Base-by-base conservation (phyloP, 35 echinoderm and acorn worm genomes). In the Anneissia japonica region DNA sequence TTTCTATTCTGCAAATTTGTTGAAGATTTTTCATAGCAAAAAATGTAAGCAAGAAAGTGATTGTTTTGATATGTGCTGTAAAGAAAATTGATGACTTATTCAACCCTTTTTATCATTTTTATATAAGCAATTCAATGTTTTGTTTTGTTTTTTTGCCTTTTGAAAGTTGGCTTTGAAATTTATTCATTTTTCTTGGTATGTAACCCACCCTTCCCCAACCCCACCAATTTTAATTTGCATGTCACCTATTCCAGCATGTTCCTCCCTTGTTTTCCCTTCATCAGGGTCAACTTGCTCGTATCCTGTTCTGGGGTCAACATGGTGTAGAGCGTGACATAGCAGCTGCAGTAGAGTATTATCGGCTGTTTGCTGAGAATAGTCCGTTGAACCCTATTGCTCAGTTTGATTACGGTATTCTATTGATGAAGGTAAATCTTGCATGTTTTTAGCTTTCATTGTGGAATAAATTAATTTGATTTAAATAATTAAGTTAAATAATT, bases 301-400 rank as follows among this genome's bases (percentile, higher is more conserved):
- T 99, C 82, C 85, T 93, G 32, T 99, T 94, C 86, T 93, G 92
- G 93, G 96, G 96, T 86, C 87, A 91, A 32, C 81, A 84, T 64
- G 96, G 96, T n/a, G 83, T 99, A 0, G 78, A 91, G 36, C 37
- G 96, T 56, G 89, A 99, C 77, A 84, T 99, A 31, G 88, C 35
- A 36, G 91, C 82, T 9, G 96, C 96, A 1, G 89, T 91, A 11
- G 75, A 99, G 36, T 77, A 89, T 31, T 99, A 94, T 76, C 84
- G 84, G 46, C 39, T 89, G 28, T 85, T 86, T 46, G 84, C 91
- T 33, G 81, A 46, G 30, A 82, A 93, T 39, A 91, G 91, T 74
- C 91, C 89, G 5, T 35, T 72, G 19, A 82, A 91, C 80, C 74
- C 89, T 13, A 37, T 94, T 26, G 96, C 92, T 28, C 89, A 94